Base-by-base conservation (phyloP, 2,888 invertebrate species). In the Drosophila subsilvestris region DNA sequence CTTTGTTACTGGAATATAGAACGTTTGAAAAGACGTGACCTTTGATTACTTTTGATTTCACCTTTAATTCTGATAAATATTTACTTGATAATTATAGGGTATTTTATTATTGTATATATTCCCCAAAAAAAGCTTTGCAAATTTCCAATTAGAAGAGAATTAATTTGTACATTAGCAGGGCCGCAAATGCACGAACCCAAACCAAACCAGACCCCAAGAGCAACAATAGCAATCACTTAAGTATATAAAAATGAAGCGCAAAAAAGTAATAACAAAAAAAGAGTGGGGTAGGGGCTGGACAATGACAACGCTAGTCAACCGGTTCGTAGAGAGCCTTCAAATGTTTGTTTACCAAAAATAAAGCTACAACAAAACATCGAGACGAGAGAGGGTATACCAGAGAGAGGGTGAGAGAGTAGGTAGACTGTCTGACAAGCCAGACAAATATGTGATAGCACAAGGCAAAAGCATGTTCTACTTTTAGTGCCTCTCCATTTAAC, bases 311-410 rank as follows among this genome's bases (percentile, higher is more conserved):
- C 7, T 8, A 27, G 17, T 10, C 25, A 74, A 76, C 80, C 74
- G 69, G 82, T 81, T 87, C 56, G 51, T 57, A 63, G 14, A 37
- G 37, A 37, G 63, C 71, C 54, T 62, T 62, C 48, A 63, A 57
- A 62, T 80, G 49, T 56, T 70, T 81, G 82, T 81, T 85, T 81
- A 81, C 86, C 63, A 74, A 78, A 78, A 75, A 62, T 37, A 62
- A 54, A 63, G 6, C n/a, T 25, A 27, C 53, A 60, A n/a, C 18
- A 47, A 22, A 27, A 53, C 47, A 22, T 8, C 2, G 47, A 56
- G 49, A 0, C n/a, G 37, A 71, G 65, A 70, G 63, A 25, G 17
- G 17, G 14, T 12, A 22, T 8, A 37, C 8, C 8, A 37, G 42
- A 22, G 42, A 32, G 43, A 56, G 47, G 43, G 49, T 4, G 5